These are phyloP conservation scores for Homarus americanus DNA, from an alignment of 1,140 invertebrate genomes.

Conservation along the genomic window DNA sequence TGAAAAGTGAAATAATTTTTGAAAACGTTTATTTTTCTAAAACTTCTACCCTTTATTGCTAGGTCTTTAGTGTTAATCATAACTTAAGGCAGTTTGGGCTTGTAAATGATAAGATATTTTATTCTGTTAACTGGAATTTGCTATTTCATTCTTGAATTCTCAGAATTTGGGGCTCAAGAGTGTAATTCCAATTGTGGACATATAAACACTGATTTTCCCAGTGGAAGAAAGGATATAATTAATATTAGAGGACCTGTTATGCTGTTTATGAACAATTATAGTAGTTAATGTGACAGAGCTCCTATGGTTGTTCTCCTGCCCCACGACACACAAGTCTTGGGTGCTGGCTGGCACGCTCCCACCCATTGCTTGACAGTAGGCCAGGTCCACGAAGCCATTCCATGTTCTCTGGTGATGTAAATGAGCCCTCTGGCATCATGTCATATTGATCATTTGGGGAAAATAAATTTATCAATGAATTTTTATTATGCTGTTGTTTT, in stretches of 20 bases:
- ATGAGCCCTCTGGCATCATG: constrained; percentile 55
- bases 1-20: neutral
- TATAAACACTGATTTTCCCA: neutral
- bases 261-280: neutral
- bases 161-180: neutral
- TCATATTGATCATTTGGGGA: constrained; percentile 66
- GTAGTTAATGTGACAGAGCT: neutral
- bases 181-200: neutral
- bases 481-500: constrained; percentile 60
- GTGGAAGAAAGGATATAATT: neutral
- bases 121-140: neutral
- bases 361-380: constrained; percentile 55
- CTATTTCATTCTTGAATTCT: neutral
- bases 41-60: neutral
- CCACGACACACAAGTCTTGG: constrained; percentile 9
- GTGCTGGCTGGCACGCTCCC: constrained; percentile 32
- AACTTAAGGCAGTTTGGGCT: neutral
- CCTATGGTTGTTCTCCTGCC: neutral
- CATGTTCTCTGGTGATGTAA: constrained; percentile 70
- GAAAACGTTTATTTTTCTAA: neutral
- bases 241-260: neutral
- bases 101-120: neutral
- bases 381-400: constrained; percentile 67
- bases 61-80: neutral
- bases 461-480: constrained; percentile 65